Percentiles rank a stretch among this genome's conserved stretches.
Evolutionary conservation across 2,888 invertebrate genomes (phyloP).

Genomic region (Pachymerium ferrugineum): DNA sequence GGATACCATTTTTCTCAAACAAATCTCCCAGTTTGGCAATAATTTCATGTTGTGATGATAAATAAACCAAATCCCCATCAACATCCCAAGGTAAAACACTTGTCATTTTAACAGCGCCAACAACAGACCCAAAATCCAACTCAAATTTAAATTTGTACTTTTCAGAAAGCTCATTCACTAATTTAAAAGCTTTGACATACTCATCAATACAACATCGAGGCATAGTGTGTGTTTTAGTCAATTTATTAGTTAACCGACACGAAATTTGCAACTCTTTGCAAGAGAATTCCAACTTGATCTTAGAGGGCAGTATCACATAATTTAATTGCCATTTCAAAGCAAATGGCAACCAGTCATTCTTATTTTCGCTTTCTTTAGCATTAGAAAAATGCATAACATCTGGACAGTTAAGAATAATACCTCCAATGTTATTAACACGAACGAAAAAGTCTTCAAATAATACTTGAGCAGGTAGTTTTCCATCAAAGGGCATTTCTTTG

Average conservation of each 20-base stretch:
- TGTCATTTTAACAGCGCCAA: constrained; percentile 45
- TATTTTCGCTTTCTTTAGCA: background rate
- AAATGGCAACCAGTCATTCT: constrained; percentile 30
- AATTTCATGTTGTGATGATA: constrained; percentile 39
- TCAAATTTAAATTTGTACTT: constrained; percentile 41
- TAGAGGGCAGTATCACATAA: background rate
- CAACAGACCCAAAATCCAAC: constrained; percentile 43
- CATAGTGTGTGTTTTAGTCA: constrained; percentile 34
- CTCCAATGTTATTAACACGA: constrained; percentile 36
- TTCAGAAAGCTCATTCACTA: constrained; percentile 39
- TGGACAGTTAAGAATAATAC: constrained; percentile 42
- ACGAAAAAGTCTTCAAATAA: constrained; percentile 44
- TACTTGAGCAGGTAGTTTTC: constrained; percentile 37
- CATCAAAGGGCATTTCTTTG: constrained; percentile 38
- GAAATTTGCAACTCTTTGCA: constrained; percentile 39
- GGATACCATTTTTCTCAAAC: constrained; percentile 37
- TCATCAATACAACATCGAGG: constrained; percentile 42
- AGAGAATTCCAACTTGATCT: constrained; percentile 35
- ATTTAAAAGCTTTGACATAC: constrained; percentile 40
- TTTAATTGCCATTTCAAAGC: constrained; percentile 33
- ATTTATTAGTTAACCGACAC: constrained; percentile 37
- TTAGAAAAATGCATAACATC: constrained; percentile 43
- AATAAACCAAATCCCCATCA: constrained; percentile 43
- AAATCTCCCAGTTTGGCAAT: constrained; percentile 34
- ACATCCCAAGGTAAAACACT: constrained; percentile 45